These are phyloP conservation scores for Drosophila nigricruria DNA, from an alignment of 2,888 invertebrate species.

Conservation along the genomic window DNA sequence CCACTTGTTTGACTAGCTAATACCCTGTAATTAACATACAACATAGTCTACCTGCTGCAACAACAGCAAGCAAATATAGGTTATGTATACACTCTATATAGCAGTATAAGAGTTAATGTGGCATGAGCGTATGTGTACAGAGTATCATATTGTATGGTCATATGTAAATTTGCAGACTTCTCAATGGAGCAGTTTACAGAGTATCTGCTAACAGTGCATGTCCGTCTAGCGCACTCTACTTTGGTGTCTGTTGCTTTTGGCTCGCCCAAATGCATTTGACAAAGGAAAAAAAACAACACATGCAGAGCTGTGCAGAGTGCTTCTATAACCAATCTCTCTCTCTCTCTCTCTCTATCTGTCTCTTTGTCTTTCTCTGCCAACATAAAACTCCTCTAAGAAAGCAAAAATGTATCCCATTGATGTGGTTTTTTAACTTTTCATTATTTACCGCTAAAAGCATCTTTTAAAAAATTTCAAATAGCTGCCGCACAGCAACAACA, in stretches of 20 bases:
- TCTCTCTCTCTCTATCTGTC: neutral
- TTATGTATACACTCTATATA: neutral
- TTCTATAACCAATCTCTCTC: neutral
- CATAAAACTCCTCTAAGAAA: slow-evolving; percentile 35
- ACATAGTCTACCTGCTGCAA: neutral
- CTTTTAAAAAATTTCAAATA: slow-evolving; percentile 84
- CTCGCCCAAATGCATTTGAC: slow-evolving; percentile 42
- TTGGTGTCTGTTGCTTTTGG: slow-evolving; percentile 21
- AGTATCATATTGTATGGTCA: too few relatives aligned
- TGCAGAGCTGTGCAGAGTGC: slow-evolving; percentile 16
- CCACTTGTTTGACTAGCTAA: neutral
- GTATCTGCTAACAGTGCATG: neutral
- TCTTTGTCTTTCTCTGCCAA: neutral
- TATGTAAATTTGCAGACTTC: too few relatives aligned
- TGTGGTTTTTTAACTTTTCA: slow-evolving; percentile 86
- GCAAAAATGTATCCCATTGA: slow-evolving; percentile 82
- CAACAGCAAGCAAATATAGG: neutral
- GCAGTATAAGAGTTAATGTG: too few relatives aligned
- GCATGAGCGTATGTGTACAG: too few relatives aligned
- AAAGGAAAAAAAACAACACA: slow-evolving; percentile 2
- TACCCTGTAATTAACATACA: neutral
- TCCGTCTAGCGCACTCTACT: neutral
- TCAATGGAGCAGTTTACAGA: neutral
- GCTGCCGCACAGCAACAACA: slow-evolving; percentile 60
- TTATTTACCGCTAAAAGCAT: slow-evolving; percentile 86